These are phyloP conservation scores for Brachycybe producta DNA, from an alignment of 2,888 invertebrate genomes.

Conservation along the genomic window DNA sequence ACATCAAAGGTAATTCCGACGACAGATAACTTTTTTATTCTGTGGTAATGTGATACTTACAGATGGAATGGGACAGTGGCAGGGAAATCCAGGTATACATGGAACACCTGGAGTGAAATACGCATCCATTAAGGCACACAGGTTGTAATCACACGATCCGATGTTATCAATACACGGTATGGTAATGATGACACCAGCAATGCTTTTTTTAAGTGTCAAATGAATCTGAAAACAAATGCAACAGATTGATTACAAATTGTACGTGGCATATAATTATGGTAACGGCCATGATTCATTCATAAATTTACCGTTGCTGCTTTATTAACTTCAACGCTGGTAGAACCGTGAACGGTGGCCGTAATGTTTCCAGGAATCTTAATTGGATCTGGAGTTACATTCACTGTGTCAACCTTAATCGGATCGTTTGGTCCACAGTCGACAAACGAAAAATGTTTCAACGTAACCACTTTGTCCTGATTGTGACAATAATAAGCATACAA, in stretches of 20 bases:
- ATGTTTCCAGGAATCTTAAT: constrained; percentile 8
- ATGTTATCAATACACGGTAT: constrained; percentile 8
- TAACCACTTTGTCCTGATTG: no score
- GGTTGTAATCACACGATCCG: constrained; percentile 8
- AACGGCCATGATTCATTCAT: no score
- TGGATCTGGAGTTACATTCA: constrained; percentile 5
- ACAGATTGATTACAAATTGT: no score
- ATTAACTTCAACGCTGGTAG: no score
- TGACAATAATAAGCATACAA: no score
- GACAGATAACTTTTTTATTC: no score
- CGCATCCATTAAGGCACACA: neutral
- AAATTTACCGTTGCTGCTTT: no score
- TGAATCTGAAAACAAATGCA: no score
- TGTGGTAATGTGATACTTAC: neutral
- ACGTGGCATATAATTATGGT: no score
- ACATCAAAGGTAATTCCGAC: no score
- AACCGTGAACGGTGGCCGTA: neutral
- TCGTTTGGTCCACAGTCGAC: constrained; percentile 2
- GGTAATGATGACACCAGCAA: neutral
- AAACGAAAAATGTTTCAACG: neutral
- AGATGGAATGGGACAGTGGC: constrained; percentile 7
- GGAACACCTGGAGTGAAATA: neutral
- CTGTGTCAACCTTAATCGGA: neutral
- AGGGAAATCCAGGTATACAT: constrained; percentile 1
- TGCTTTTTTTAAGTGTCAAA: no score